phyloP scores from a whole-genome alignment of 2,113 vertebrate genomes.

The Heloderma charlesbogerti region DNA sequence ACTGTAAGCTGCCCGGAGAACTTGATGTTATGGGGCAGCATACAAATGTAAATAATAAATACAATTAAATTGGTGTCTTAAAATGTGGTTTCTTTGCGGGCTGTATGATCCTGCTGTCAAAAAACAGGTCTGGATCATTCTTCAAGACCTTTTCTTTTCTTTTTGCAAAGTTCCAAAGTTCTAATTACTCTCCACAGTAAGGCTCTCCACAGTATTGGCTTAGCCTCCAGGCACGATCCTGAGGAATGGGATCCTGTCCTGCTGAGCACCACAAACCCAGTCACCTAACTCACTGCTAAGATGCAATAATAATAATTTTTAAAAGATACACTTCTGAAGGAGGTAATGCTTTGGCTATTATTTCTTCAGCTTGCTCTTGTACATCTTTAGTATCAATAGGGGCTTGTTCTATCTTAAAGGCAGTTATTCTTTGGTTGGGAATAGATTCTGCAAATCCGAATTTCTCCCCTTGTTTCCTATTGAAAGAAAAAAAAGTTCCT shows the following conservation, averaged over 20 bases:
- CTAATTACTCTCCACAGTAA: background rate
- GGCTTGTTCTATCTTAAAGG: conserved; percentile 86
- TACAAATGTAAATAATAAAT: background rate
- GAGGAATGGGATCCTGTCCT: background rate
- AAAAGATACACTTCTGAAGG: conserved; percentile 84
- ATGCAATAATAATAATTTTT: background rate
- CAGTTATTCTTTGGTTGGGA: conserved; percentile 88
- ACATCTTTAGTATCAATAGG: conserved; percentile 81
- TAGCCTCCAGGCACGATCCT: background rate
- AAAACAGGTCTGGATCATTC: background rate
- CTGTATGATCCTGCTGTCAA: background rate
- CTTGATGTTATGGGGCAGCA: background rate
- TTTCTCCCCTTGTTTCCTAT: conserved; percentile 91
- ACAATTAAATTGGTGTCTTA: background rate
- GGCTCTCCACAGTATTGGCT: background rate
- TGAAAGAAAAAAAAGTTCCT: background rate
- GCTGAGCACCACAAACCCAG: background rate
- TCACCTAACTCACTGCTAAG: background rate
- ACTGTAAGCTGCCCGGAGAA: background rate
- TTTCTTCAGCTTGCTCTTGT: conserved; percentile 82
- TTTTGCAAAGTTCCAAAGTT: background rate
- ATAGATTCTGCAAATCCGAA: conserved; percentile 95
- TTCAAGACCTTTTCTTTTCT: background rate
- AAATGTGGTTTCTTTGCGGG: background rate
- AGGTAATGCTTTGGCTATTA: conserved; percentile 82